phyloP scores from a whole-genome alignment of 2,113 vertebrate species.

The Oryzias woworae region DNA sequence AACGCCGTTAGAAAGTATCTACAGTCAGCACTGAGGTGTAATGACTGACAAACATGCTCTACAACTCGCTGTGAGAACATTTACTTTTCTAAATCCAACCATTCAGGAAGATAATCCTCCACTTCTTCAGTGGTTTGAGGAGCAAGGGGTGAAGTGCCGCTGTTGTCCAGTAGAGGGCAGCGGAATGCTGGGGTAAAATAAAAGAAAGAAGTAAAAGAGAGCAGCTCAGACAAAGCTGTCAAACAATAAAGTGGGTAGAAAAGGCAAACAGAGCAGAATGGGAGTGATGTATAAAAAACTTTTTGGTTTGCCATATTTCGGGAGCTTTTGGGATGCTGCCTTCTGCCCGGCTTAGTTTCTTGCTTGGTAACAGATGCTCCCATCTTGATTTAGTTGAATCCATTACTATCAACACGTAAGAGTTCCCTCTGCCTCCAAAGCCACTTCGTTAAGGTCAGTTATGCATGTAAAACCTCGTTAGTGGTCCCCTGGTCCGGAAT shows the following conservation, averaged over 20 bases:
- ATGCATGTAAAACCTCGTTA: conserved; percentile 27
- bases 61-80: conserved; percentile 57
- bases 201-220: neutral
- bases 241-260: conserved; percentile 12
- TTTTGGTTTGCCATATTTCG: conserved; percentile 31
- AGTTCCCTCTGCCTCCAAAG: neutral
- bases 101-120: conserved; percentile 45
- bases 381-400: conserved; percentile 28
- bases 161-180: conserved; percentile 49
- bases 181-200: conserved; percentile 21
- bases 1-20: conserved; percentile 31
- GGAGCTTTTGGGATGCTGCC: conserved; percentile 39
- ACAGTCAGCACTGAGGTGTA: conserved; percentile 26
- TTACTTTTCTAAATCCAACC: conserved; percentile 47
- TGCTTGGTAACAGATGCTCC: conserved; percentile 29
- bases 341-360: conserved; percentile 38
- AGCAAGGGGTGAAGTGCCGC: neutral
- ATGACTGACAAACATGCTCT: conserved; percentile 30
- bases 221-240: conserved; percentile 20
- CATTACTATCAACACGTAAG: conserved; percentile 28
- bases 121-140: conserved; percentile 1
- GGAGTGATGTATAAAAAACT: conserved; percentile 51
- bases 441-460: no score
- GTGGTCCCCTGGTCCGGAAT: conserved; percentile 28
- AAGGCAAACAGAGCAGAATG: conserved; percentile 22